Base-by-base conservation (phyloP, 2,888 invertebrate genomes). In the Erebia aethiops region DNA sequence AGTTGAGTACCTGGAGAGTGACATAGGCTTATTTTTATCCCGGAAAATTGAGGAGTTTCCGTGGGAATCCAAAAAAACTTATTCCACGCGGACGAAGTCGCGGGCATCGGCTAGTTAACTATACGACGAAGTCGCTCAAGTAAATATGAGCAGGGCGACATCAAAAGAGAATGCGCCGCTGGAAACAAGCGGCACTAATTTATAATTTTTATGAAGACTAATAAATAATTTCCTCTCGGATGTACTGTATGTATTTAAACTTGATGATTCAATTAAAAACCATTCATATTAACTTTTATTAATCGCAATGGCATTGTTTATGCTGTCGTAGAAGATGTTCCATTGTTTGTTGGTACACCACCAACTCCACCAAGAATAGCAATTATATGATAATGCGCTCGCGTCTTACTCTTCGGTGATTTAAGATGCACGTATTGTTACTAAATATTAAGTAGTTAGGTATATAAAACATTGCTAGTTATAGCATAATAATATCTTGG, bases 371-470 rank as follows among this genome's bases (percentile, higher is more conserved):
- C 72, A 71, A 69, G 81, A 80, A 86, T 85, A 78, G 76, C 81
- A 80, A 81, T 79, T 77, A 78, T 78, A 84, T 84, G 80, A 77
- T 84, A 87, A 87, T 86, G 81, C 83, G 72, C 62, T 79, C 77
- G 56, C 78, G 77, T 78, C 77, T n/a, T n/a, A n/a, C n/a, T n/a
- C n/a, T 79, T 74, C 77, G 78, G 79, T 71, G 72, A 75, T 74
- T 67, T 62, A 49, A 67, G 60, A 71, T 67, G 64, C 64, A 58
- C 54, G 66, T 67, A 71, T 69, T 69, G 58, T 70, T 71, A n/a
- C 70, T 70, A 70, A 70, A 70, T 65, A 70, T 65, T 65, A n/a
- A n/a, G 58, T 58, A 35, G 5, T 35, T 35, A 35, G 69, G 64
- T 65, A 60, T 21, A 60, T 65, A 65, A 70, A 70, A 49, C 49